Percentiles rank a stretch among this genome's conserved stretches.
These are phyloP conservation scores for Antidorcas marsupialis DNA, from an alignment of 2,113 vertebrate genomes.

Conservation along the genomic window DNA sequence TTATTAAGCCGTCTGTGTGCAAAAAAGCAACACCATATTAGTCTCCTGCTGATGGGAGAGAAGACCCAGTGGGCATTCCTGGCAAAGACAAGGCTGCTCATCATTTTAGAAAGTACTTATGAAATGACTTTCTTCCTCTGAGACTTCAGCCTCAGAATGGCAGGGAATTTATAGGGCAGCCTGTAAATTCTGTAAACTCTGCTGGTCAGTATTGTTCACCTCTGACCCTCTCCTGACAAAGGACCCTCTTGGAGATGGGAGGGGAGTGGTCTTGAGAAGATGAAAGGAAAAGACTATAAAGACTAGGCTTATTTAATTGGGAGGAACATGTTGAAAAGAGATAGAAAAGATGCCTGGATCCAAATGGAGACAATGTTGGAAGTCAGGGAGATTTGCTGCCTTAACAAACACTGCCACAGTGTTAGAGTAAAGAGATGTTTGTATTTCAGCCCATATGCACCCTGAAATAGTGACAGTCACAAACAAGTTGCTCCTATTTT, in stretches of 20 bases:
- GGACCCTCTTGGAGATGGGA: background rate
- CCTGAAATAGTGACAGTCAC: background rate
- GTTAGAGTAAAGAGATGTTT: background rate
- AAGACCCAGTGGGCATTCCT: background rate
- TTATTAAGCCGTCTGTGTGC: background rate
- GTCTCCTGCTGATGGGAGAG: background rate
- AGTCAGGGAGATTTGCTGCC: background rate
- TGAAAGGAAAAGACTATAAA: background rate
- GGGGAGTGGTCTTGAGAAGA: background rate
- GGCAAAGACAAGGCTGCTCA: background rate
- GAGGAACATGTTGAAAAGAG: background rate
- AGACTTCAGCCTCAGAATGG: background rate
- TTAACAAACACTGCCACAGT: background rate
- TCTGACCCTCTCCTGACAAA: background rate
- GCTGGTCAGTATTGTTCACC: background rate
- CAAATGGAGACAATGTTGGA: background rate
- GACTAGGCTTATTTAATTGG: background rate
- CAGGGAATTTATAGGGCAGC: background rate
- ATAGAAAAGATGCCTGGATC: background rate
- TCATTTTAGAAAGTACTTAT: background rate
- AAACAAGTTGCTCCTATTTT: background rate
- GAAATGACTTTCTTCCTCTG: background rate
- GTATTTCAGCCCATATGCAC: background rate
- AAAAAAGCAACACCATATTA: background rate
- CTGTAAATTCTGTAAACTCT: background rate